Base-by-base conservation (phyloP, 2,113 vertebrate genomes). In the Sialia sialis region DNA sequence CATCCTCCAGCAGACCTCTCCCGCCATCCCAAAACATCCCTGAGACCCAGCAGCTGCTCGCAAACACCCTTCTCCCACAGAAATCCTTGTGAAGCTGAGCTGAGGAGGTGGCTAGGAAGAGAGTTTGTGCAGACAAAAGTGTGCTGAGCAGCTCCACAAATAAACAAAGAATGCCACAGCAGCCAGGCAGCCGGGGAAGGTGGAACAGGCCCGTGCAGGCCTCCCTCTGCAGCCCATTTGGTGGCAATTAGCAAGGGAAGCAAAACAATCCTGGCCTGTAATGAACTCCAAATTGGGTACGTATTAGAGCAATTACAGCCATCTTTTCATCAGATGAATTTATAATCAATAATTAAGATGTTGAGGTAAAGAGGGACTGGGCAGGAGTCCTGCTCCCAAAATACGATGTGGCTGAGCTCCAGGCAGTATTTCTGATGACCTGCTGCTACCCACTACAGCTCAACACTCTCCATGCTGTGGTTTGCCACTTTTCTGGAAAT, bases 341-440 rank as follows among this genome's bases (percentile, higher is more conserved):
- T 96, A 97, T 96, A 97, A 97, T 96, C 95, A 96, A 96, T 97
- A 97, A 97, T 96, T 97, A 93, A 97, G 95, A 97, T 94, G 83
- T 95, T 95, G 96, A 97, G 89, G 93, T 94, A 97, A 95, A 94
- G 69, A 96, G 86, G 88, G 66, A 97, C 68, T 83, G 67, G 96
- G 92, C 94, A 89, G 64, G 86, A 97, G 95, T 95, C 95, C 91
- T 93, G 43, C 54, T 92, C 81, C 78, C 55, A 89, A 96, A 97
- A 95, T 51, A 96, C 58, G 1, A 51, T 2, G 64, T 91, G 86
- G 87, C 91, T 79, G 59, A 73, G 84, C 54, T 95, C 87, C 87
- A 83, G 67, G 89, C 22, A 5, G 64, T 49, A 36, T 64, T 93
- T 58, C 80, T 94, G 88, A 84, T 70, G 79, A 93, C 75, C 90